Percentiles rank a stretch among this genome's conserved stretches.
These are phyloP conservation scores for Eristalis arbustorum DNA, from an alignment of 2,888 invertebrate genomes.

Conservation along the genomic window DNA sequence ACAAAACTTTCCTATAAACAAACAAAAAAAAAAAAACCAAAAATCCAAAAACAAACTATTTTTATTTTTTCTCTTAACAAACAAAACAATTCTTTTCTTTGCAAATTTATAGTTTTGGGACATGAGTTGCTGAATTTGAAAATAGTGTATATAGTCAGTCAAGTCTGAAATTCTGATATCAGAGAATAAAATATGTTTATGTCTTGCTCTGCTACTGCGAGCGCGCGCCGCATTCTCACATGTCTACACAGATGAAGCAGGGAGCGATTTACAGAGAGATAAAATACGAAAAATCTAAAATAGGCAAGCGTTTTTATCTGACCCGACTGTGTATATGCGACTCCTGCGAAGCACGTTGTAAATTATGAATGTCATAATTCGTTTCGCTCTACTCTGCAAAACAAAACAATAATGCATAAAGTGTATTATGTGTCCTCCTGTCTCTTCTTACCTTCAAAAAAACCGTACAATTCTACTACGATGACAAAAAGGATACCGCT, in stretches of 20 bases:
- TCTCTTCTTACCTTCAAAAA: slow-evolving; percentile 48
- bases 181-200: slow-evolving; percentile 32
- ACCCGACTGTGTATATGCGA: slow-evolving; percentile 41
- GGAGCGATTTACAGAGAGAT: slow-evolving; percentile 48
- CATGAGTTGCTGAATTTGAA: slow-evolving; percentile 68
- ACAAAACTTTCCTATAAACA: slow-evolving; percentile 12
- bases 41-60: slow-evolving; percentile 26
- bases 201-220: slow-evolving; percentile 43
- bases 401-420: slow-evolving; percentile 5
- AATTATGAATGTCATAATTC: slow-evolving; percentile 27
- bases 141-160: slow-evolving; percentile 57
- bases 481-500: slow-evolving; percentile 40
- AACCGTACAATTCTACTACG: slow-evolving; percentile 44
- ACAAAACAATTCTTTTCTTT: slow-evolving; percentile 69
- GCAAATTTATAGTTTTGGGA: slow-evolving; percentile 70
- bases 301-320: slow-evolving; percentile 63
- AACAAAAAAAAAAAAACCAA: slow-evolving; percentile 15
- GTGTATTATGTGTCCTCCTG: slow-evolving; percentile 10
- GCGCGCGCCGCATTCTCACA: slow-evolving; percentile 23
- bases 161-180: slow-evolving; percentile 49
- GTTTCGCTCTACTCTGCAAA: slow-evolving; percentile 52
- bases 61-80: slow-evolving; percentile 64
- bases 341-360: slow-evolving; percentile 44
- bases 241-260: slow-evolving; percentile 32
- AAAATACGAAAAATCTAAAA: slow-evolving; percentile 3